Percentiles rank a stretch among this genome's conserved stretches.
phyloP scores from a whole-genome alignment of 2,797 vertebrate genomes.

The Ceyx erithaca region DNA sequence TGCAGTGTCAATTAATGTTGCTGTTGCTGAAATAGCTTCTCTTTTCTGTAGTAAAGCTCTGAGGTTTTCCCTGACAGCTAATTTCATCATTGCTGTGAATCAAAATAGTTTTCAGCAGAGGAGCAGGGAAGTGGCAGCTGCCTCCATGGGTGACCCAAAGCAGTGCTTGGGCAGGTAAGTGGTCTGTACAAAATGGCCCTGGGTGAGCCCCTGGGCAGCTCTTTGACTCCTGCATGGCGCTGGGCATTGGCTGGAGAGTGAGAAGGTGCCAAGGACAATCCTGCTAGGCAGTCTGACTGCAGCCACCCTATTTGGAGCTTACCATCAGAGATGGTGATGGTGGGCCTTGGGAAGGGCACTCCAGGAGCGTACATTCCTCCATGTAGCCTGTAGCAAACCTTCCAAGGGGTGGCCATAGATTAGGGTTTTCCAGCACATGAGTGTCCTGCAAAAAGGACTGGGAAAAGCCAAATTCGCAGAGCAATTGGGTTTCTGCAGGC shows the following conservation, averaged over 20 bases:
- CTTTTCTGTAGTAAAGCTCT: neutral
- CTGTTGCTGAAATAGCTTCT: neutral
- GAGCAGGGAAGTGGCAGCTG: neutral
- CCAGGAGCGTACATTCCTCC: neutral
- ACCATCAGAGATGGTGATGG: fast-evolving
- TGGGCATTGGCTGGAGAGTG: neutral
- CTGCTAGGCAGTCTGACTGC: neutral
- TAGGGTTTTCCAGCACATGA: neutral
- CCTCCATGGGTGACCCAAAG: neutral
- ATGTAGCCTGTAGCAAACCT: neutral
- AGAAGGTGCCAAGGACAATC: neutral
- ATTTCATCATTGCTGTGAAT: neutral
- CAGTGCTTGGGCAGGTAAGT: neutral
- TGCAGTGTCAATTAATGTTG: fast-evolving
- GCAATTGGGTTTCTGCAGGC: neutral
- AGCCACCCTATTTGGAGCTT: neutral
- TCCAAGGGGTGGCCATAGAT: neutral
- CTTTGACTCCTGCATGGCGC: neutral
- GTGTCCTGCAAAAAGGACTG: neutral
- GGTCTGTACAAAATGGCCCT: neutral
- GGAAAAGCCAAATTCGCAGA: neutral
- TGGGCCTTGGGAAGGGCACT: neutral
- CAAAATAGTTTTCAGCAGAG: neutral
- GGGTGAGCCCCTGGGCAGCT: neutral
- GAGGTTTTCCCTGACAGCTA: neutral